Evolutionary conservation across 53 echinoderm and acorn worm species (phyloP).

Genomic region (Astropecten irregularis): DNA sequence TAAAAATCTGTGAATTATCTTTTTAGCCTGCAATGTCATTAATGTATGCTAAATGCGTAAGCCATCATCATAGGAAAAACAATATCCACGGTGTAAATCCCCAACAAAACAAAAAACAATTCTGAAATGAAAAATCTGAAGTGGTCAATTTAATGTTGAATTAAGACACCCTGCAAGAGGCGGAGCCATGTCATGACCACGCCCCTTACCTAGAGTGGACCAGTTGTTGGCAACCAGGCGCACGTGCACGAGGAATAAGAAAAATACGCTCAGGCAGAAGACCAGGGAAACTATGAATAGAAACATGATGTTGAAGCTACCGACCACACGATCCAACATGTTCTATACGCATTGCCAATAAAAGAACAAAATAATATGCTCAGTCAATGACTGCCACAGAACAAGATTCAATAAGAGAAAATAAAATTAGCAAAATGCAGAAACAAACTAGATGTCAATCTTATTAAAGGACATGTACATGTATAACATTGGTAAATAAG

Average conservation of each 20-base stretch:
- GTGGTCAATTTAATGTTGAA: background rate
- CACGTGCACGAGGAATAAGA: slow-evolving; percentile 77
- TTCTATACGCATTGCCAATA: slow-evolving; percentile 48
- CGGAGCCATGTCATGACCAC: slow-evolving; percentile 32
- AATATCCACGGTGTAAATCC: no score
- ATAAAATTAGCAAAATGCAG: background rate
- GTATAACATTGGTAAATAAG: no score
- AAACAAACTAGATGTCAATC: no score
- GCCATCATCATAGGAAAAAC: no score
- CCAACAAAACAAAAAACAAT: no score
- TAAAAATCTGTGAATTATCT: no score
- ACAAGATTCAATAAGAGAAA: background rate
- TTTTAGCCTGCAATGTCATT: no score
- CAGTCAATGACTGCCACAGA: background rate
- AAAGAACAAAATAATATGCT: background rate
- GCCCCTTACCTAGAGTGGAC: slow-evolving; percentile 89
- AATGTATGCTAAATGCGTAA: no score
- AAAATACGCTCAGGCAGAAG: slow-evolving; percentile 81
- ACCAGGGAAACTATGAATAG: slow-evolving; percentile 82
- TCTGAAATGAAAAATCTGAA: background rate
- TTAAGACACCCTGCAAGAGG: slow-evolving; percentile 55
- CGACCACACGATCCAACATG: slow-evolving; percentile 40
- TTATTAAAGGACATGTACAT: no score
- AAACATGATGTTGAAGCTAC: slow-evolving; percentile 90
- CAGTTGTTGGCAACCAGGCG: slow-evolving; percentile 74